Evolutionary conservation across 1,140 invertebrate genomes (phyloP).

Genomic region (Caerostris extrusa): DNA sequence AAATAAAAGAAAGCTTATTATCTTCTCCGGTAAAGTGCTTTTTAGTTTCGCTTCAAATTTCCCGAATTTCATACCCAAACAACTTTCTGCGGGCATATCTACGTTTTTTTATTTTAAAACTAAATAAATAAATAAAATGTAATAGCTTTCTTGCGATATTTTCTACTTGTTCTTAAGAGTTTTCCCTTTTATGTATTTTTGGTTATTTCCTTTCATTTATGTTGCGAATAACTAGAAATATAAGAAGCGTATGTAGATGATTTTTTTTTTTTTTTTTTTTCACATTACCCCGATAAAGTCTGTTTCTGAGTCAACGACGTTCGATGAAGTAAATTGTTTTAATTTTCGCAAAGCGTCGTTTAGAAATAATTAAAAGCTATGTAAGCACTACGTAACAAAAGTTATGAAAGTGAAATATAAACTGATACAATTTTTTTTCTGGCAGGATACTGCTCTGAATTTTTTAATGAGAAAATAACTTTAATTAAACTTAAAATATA

Average conservation of each 20-base stretch:
- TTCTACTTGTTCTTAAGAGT: constrained; percentile 30
- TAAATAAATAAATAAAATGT: constrained; percentile 8
- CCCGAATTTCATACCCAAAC: constrained; percentile 56
- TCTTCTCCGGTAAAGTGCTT: constrained; percentile 57
- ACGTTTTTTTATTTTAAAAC: not conserved
- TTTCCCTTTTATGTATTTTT: not conserved
- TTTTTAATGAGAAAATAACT: not conserved
- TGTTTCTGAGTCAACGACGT: not conserved
- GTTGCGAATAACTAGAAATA: not conserved
- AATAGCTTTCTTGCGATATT: constrained; percentile 58
- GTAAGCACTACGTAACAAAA: not conserved
- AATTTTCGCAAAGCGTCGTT: not conserved
- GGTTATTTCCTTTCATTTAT: constrained; percentile 37
- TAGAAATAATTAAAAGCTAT: constrained; percentile 26
- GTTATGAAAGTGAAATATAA: not conserved
- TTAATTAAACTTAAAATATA: not conserved
- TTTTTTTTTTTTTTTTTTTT: no score
- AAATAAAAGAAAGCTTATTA: constrained; percentile 44
- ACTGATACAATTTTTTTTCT: not conserved
- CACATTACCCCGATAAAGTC: not conserved
- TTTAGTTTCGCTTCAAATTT: constrained; percentile 62
- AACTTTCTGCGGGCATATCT: constrained; percentile 22
- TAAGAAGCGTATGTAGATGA: not conserved
- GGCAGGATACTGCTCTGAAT: not conserved
- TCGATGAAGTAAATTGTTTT: constrained; percentile 8